Evolutionary conservation across 1,140 invertebrate genomes (phyloP).

Genomic region (Battus philenor): DNA sequence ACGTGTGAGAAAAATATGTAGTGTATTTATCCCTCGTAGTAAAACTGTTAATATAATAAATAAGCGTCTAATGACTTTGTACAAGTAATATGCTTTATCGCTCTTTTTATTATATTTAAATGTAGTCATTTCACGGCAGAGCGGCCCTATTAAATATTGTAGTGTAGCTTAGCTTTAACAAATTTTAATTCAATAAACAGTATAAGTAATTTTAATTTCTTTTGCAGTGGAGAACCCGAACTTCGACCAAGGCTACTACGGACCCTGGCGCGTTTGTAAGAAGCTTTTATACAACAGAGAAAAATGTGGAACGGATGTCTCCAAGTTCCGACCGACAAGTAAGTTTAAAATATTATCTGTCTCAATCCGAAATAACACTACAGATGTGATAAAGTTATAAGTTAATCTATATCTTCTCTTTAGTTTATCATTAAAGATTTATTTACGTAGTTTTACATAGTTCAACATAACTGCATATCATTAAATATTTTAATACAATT

Average conservation of each 20-base stretch:
- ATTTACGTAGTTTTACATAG: too few species aligned
- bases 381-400: too few species aligned
- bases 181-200: not conserved
- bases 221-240: constrained; percentile 77
- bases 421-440: too few species aligned
- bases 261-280: constrained; percentile 90
- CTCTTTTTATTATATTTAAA: not conserved
- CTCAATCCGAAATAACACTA: too few species aligned
- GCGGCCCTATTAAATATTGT: not conserved
- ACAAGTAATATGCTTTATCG: not conserved
- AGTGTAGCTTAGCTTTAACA: not conserved
- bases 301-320: constrained; percentile 85
- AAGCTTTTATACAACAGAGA: constrained; percentile 86
- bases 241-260: constrained; percentile 87
- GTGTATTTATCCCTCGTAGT: too few species aligned
- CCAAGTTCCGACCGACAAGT: constrained; percentile 87
- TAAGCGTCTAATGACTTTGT: not conserved
- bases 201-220: constrained; percentile 22
- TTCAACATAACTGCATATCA: too few species aligned
- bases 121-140: not conserved
- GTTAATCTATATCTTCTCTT: too few species aligned
- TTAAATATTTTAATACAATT: too few species aligned
- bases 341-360: too few species aligned
- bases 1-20: too few species aligned
- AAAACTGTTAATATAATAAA: not conserved